Percentiles rank a stretch among this genome's conserved stretches.
Evolutionary conservation across 1,140 invertebrate genomes (phyloP).

Genomic region (Drosophila tristis): DNA sequence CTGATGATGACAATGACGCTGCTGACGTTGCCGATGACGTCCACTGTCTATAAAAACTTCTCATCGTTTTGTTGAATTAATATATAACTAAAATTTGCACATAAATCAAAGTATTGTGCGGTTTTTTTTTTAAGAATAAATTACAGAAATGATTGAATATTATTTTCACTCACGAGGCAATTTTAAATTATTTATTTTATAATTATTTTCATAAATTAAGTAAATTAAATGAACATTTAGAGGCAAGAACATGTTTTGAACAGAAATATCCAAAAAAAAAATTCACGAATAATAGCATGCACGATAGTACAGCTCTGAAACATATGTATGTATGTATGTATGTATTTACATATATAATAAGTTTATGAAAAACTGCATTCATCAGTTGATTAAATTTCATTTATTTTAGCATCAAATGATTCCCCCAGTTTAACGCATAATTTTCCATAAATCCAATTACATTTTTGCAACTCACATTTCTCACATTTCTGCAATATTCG

Average conservation of each 20-base stretch:
- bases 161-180: too few species aligned
- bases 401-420: constrained; percentile 2
- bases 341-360: too few species aligned
- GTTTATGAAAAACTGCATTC: too few species aligned
- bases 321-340: too few species aligned
- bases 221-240: too few species aligned
- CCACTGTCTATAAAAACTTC: constrained; percentile 7
- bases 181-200: too few species aligned
- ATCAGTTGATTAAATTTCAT: too few species aligned
- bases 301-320: too few species aligned
- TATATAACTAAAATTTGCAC: constrained; percentile 22
- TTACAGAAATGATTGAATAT: constrained; percentile 5
- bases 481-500: neutral
- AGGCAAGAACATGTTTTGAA: too few species aligned
- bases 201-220: too few species aligned
- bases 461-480: constrained; percentile 6
- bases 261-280: too few species aligned
- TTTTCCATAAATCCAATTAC: constrained; percentile 5
- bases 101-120: constrained; percentile 29
- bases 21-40: constrained; percentile 21
- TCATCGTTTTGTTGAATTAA: constrained; percentile 35
- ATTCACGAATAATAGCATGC: too few species aligned
- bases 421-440: constrained; percentile 1
- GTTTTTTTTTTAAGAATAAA: constrained; percentile 6
- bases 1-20: constrained; percentile 50